These are phyloP conservation scores for Chamaetylas fuelleborni DNA, from an alignment of 2,113 vertebrate genomes.

Conservation along the genomic window DNA sequence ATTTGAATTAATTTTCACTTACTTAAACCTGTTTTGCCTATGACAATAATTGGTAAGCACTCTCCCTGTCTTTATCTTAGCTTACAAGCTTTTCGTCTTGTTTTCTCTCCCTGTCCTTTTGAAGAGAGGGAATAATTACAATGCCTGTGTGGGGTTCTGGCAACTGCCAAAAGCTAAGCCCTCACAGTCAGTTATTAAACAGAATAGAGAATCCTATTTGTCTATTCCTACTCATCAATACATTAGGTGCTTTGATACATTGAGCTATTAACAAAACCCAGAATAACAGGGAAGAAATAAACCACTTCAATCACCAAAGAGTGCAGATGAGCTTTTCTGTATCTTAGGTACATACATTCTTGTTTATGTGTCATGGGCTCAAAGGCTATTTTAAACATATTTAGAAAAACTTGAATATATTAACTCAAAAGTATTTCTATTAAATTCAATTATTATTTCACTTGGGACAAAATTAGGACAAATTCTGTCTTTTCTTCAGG, in stretches of 20 bases:
- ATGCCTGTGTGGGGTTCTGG: neutral
- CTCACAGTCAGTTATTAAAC: neutral
- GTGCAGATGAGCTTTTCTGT: neutral
- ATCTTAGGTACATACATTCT: neutral
- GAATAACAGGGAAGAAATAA: neutral
- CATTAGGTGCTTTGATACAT: neutral
- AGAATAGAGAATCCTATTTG: neutral
- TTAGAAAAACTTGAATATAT: neutral
- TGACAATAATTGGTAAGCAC: neutral
- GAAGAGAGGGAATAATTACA: neutral
- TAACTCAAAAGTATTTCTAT: neutral
- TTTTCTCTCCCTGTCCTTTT: neutral
- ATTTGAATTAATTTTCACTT: neutral
- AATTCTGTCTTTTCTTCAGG: neutral
- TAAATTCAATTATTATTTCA: neutral
- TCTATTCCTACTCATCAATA: neutral
- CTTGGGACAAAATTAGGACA: neutral
- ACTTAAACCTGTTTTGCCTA: neutral
- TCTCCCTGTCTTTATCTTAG: neutral
- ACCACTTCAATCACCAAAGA: neutral
- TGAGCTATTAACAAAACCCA: neutral
- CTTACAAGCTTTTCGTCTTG: rapidly evolving
- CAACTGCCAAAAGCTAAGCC: neutral
- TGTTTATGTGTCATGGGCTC: neutral
- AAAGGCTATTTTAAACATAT: neutral